Evolutionary conservation across 2,113 vertebrate species (phyloP).

Genomic region (Scalopus aquaticus): DNA sequence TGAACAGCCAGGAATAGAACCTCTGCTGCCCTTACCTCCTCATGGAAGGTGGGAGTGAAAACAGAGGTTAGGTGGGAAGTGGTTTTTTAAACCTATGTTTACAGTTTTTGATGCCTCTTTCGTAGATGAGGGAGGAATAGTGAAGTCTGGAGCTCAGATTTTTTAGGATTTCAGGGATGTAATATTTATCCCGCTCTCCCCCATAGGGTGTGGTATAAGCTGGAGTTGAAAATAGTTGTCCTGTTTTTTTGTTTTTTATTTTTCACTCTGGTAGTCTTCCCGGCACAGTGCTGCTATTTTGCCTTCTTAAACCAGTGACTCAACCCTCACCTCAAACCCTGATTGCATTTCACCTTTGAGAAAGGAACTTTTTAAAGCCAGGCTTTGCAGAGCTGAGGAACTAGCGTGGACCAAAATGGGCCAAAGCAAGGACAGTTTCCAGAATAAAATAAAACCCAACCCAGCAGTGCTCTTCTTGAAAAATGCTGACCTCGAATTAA

Average conservation of each 20-base stretch:
- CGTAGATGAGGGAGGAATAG: slow-evolving; percentile 49
- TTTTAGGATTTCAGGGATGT: slow-evolving; percentile 51
- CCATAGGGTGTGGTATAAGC: slow-evolving; percentile 22
- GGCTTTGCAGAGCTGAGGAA: background rate
- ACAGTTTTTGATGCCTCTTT: slow-evolving; percentile 67
- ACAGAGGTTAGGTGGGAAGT: slow-evolving; percentile 67
- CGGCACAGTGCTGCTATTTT: background rate
- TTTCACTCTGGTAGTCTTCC: slow-evolving; percentile 8
- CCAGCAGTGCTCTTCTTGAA: background rate
- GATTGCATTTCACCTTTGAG: slow-evolving; percentile 1
- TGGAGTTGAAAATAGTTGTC: slow-evolving; percentile 57
- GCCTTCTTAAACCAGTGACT: background rate
- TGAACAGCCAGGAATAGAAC: slow-evolving; percentile 69
- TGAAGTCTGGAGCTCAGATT: slow-evolving; percentile 68
- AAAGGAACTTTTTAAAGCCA: background rate
- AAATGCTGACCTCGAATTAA: background rate
- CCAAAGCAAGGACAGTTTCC: background rate
- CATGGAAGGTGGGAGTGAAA: slow-evolving; percentile 59
- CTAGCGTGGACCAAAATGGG: background rate
- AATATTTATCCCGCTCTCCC: slow-evolving; percentile 56
- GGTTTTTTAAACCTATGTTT: slow-evolving; percentile 75
- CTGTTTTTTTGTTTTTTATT: background rate
- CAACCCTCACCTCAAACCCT: slow-evolving; percentile 6
- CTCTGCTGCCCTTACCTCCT: slow-evolving; percentile 41
- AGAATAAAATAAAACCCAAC: background rate